Percentiles rank a stretch among this genome's conserved stretches.
Conservation (phyloP, 2,113 vertebrate genomes). For the Grantiella picta region DNA sequence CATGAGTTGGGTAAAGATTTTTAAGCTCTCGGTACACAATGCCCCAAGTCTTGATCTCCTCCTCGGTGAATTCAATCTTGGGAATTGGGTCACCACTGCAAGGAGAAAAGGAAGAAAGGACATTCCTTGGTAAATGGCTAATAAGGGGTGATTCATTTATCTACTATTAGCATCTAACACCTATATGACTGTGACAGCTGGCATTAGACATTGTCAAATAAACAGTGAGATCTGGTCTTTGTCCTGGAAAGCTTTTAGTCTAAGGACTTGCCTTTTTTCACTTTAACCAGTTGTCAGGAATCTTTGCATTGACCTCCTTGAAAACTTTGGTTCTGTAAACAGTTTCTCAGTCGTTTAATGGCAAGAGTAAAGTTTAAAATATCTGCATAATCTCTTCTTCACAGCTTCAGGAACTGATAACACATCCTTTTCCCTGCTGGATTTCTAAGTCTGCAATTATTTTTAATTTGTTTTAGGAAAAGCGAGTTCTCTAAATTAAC, state of each 20-base stretch:
- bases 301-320: background rate
- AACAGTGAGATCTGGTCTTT: background rate
- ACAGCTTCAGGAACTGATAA: background rate
- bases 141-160: background rate
- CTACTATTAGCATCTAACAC: background rate
- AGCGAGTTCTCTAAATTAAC: background rate
- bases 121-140: background rate
- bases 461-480: background rate
- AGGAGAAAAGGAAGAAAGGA: background rate
- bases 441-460: background rate
- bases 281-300: background rate
- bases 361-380: background rate
- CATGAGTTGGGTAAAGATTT: conserved; percentile 91
- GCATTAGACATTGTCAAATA: background rate
- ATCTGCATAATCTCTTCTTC: background rate
- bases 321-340: background rate
- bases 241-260: background rate
- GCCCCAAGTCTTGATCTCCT: conserved; percentile 96
- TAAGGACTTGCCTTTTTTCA: background rate
- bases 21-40: conserved; percentile 93
- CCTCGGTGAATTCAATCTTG: conserved; percentile 90
- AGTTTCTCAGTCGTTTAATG: background rate
- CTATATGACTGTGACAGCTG: background rate
- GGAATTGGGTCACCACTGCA: conserved; percentile 89
- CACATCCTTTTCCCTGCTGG: background rate